These are phyloP conservation scores for Hippoglossus hippoglossus DNA, from an alignment of 2,797 vertebrate species.

Conservation along the genomic window DNA sequence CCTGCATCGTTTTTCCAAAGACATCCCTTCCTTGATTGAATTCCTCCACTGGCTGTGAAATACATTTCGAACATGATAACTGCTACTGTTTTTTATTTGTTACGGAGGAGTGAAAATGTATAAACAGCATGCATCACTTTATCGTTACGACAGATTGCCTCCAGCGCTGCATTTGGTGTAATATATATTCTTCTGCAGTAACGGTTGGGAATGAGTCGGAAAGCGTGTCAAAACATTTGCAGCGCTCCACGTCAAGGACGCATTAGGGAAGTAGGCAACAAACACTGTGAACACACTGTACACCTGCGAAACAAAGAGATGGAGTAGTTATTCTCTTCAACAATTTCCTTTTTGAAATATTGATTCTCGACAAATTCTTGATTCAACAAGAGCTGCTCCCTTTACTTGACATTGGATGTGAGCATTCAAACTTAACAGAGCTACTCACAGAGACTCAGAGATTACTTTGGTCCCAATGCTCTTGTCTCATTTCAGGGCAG, in stretches of 20 bases:
- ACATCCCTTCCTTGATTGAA: conserved; percentile 41
- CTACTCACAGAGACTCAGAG: too few species aligned
- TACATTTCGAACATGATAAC: conserved; percentile 44
- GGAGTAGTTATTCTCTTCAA: conserved; percentile 9
- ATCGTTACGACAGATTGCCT: conserved; percentile 60
- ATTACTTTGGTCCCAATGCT: too few species aligned
- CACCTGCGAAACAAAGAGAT: conserved; percentile 16
- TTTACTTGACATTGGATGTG: background rate
- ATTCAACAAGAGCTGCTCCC: background rate
- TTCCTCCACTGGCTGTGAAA: conserved; percentile 31
- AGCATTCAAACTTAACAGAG: background rate
- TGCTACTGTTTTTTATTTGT: conserved; percentile 56
- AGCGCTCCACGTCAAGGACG: conserved; percentile 31
- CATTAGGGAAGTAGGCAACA: conserved; percentile 29
- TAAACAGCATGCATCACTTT: conserved; percentile 50
- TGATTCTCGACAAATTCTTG: too few species aligned
- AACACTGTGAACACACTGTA: conserved; percentile 15
- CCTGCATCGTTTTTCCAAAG: conserved; percentile 35
- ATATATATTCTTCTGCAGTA: conserved; percentile 42
- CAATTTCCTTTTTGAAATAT: conserved; percentile 3
- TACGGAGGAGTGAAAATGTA: conserved; percentile 39
- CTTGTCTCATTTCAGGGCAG: too few species aligned
- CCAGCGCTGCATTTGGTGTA: conserved; percentile 25
- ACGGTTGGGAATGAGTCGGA: conserved; percentile 40
- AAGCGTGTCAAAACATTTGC: conserved; percentile 32